Evolutionary conservation across 2,113 vertebrate species (phyloP).

Genomic region (Candoia aspera): DNA sequence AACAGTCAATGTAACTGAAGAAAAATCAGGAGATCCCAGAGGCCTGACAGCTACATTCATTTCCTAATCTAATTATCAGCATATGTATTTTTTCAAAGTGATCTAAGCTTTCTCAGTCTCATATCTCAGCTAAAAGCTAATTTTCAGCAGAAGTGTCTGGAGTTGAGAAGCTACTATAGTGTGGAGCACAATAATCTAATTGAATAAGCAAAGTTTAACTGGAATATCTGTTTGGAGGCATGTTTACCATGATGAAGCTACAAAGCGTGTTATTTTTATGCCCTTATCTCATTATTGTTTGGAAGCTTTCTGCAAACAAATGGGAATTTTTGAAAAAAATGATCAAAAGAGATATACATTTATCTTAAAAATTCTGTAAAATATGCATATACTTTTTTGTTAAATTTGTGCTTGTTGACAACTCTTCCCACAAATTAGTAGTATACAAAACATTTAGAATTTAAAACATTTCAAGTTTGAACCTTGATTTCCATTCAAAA

Average conservation of each 20-base stretch:
- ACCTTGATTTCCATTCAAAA: neutral
- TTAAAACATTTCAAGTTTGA: neutral
- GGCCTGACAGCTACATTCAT: neutral
- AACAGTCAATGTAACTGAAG: neutral
- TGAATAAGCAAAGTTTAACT: neutral
- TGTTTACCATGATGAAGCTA: neutral
- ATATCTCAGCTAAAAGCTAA: neutral
- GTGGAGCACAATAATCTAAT: neutral
- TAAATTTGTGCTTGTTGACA: neutral
- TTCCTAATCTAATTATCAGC: neutral
- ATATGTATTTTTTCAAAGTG: neutral
- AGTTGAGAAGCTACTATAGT: neutral
- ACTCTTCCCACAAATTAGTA: neutral
- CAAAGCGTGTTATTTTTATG: neutral
- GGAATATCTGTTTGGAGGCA: neutral
- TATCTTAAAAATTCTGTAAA: neutral
- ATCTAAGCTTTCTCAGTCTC: neutral
- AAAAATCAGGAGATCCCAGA: neutral
- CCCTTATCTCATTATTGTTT: neutral
- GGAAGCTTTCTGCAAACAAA: neutral
- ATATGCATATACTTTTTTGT: neutral
- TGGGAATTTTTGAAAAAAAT: neutral
- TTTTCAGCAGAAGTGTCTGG: neutral
- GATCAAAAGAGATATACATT: neutral
- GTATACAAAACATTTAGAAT: neutral